phyloP scores from a whole-genome alignment of 2,888 invertebrate genomes.

The Gari tellinella region DNA sequence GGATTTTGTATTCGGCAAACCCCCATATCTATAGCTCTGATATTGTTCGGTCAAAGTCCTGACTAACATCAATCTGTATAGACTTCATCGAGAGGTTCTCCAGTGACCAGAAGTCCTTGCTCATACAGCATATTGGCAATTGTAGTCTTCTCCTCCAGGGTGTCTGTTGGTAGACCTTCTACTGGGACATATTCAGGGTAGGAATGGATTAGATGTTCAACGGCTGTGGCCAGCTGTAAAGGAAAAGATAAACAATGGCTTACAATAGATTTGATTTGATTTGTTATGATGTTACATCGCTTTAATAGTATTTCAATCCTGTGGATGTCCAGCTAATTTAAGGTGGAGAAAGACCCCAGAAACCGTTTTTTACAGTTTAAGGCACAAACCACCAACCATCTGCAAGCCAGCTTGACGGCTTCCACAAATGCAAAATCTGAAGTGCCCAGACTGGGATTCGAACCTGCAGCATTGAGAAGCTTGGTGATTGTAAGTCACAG shows the following conservation, averaged over 20 bases:
- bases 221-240: slow-evolving; percentile 87
- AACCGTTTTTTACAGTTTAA: background rate
- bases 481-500: too few species aligned
- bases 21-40: too few species aligned
- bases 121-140: slow-evolving; percentile 92
- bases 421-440: too few species aligned
- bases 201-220: slow-evolving; percentile 89
- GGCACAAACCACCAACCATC: too few species aligned
- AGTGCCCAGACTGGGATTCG: too few species aligned
- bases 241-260: background rate
- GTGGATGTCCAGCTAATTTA: too few species aligned
- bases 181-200: slow-evolving; percentile 93
- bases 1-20: too few species aligned
- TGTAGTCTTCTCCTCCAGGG: slow-evolving; percentile 88
- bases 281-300: too few species aligned
- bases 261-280: background rate
- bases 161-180: slow-evolving; percentile 89
- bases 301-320: too few species aligned
- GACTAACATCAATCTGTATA: slow-evolving; percentile 62
- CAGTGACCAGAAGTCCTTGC: slow-evolving; percentile 91
- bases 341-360: background rate
- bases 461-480: too few species aligned
- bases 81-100: slow-evolving; percentile 85
- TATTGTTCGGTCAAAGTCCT: too few species aligned
- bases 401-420: too few species aligned